These are phyloP conservation scores for Sparidentex hasta DNA, from an alignment of 2,797 vertebrate species.

Conservation along the genomic window DNA sequence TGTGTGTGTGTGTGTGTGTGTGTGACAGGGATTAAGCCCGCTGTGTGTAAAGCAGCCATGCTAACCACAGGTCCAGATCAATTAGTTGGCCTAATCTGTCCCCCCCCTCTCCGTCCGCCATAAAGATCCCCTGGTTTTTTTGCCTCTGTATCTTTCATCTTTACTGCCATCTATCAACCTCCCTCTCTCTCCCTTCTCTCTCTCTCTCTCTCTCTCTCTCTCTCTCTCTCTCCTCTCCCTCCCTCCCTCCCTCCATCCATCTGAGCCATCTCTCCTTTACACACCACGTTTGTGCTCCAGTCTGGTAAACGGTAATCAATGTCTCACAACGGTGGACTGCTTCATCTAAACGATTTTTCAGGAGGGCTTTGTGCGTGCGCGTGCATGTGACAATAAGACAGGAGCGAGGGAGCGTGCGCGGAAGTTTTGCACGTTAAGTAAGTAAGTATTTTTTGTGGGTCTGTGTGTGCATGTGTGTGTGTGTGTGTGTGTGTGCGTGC, in stretches of 20 bases:
- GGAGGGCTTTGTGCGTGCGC: conserved; percentile 12
- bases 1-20: neutral
- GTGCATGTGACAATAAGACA: conserved; percentile 12
- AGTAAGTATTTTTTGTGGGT: conserved; percentile 15
- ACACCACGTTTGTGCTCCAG: conserved; percentile 77
- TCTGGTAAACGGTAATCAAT: conserved; percentile 87
- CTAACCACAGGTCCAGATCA: conserved; percentile 69
- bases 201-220: conserved; percentile 1
- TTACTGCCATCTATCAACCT: conserved; percentile 74
- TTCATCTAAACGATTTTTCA: conserved; percentile 79
- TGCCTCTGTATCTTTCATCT: conserved; percentile 71
- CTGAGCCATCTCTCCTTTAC: conserved; percentile 63
- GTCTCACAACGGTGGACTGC: conserved; percentile 76
- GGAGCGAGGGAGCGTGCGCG: neutral
- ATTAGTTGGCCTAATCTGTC: conserved; percentile 72
- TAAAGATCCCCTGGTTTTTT: conserved; percentile 67
- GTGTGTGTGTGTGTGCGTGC: neutral
- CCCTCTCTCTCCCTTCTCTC: conserved; percentile 1
- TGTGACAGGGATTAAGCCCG: conserved; percentile 2
- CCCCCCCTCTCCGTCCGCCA: conserved; percentile 55
- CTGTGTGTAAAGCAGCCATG: conserved; percentile 45
- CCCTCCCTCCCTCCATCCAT: conserved; percentile 31
- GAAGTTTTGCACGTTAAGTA: conserved; percentile 13
- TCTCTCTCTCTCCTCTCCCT: conserved; percentile 15
- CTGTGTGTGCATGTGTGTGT: conserved; percentile 7